Percentiles rank a stretch among this genome's conserved stretches.
phyloP scores from a whole-genome alignment of 2,888 invertebrate species.

The Polylopha cassiicola region DNA sequence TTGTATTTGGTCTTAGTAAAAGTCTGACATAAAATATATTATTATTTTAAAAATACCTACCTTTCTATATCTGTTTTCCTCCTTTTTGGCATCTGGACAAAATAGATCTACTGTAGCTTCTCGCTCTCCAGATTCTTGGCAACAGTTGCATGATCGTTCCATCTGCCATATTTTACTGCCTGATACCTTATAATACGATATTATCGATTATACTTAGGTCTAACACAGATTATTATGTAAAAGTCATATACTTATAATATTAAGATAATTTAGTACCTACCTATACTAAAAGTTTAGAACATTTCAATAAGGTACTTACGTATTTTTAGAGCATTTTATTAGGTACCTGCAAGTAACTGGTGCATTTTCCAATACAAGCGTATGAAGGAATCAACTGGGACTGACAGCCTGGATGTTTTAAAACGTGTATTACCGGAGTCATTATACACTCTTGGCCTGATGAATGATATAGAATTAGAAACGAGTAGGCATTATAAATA shows the following conservation, averaged over 20 bases:
- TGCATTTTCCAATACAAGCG: constrained; percentile 93
- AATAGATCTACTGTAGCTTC: constrained; percentile 92
- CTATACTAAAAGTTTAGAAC: neutral
- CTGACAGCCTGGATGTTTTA: constrained; percentile 93
- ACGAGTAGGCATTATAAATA: neutral
- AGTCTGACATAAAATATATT: constrained; percentile 14
- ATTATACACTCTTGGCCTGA: constrained; percentile 89
- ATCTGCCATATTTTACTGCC: constrained; percentile 98
- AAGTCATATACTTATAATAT: too few species aligned
- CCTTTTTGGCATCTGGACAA: constrained; percentile 92
- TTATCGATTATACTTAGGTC: too few species aligned
- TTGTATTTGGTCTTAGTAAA: neutral
- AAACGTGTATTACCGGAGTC: constrained; percentile 93
- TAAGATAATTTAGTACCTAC: too few species aligned
- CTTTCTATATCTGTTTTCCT: constrained; percentile 90
- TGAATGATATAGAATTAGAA: constrained; percentile 21
- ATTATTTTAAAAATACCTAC: constrained; percentile 53
- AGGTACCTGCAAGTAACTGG: constrained; percentile 92
- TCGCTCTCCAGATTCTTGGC: constrained; percentile 94
- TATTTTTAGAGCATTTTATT: constrained; percentile 1
- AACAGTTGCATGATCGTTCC: constrained; percentile 96
- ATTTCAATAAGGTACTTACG: constrained; percentile 7
- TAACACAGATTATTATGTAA: too few species aligned
- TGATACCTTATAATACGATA: constrained; percentile 83
- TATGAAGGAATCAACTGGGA: constrained; percentile 96